These are phyloP conservation scores for Drosophila trapezifrons DNA, from an alignment of 1,140 invertebrate genomes.

Conservation along the genomic window DNA sequence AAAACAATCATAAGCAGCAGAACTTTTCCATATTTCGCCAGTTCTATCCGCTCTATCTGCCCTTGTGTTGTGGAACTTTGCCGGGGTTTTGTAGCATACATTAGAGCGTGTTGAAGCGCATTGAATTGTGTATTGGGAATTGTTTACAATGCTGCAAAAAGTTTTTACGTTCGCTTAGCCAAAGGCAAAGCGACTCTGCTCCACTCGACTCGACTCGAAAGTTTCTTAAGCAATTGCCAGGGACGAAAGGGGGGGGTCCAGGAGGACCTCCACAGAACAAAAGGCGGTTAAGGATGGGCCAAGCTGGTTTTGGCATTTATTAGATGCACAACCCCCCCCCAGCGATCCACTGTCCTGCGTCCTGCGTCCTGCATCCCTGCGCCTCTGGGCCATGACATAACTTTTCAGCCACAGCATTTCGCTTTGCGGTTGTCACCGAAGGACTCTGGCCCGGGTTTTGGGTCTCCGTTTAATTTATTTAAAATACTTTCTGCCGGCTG, in stretches of 20 bases:
- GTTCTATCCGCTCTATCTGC: slow-evolving; percentile 29
- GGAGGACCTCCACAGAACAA: slow-evolving; percentile 14
- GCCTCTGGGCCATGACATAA: slow-evolving; percentile 51
- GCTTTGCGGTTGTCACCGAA: slow-evolving; percentile 57
- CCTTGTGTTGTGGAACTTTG: slow-evolving; percentile 14
- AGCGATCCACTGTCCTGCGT: slow-evolving; percentile 38
- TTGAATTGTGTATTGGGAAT: slow-evolving; percentile 82
- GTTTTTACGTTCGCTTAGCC: slow-evolving; percentile 81
- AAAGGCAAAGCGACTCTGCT: slow-evolving; percentile 61
- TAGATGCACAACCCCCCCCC: slow-evolving; percentile 69
- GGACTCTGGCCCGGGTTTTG: slow-evolving; percentile 22
- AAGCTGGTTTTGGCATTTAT: slow-evolving; percentile 69
- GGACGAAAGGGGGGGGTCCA: neutral
- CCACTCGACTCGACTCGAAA: slow-evolving; percentile 42
- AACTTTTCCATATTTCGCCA: slow-evolving; percentile 52
- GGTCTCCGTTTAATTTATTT: slow-evolving; percentile 67
- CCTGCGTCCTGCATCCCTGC: slow-evolving; percentile 1
- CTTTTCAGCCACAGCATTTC: slow-evolving; percentile 66
- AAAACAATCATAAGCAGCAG: slow-evolving; percentile 76
- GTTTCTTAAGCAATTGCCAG: slow-evolving; percentile 77
- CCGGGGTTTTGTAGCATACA: slow-evolving; percentile 59
- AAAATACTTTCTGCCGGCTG: slow-evolving; percentile 60
- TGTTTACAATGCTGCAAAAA: slow-evolving; percentile 81
- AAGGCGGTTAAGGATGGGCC: slow-evolving; percentile 13
- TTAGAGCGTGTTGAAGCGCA: slow-evolving; percentile 81